Conservation (phyloP, 2,797 vertebrate species). For the Peromyscus aztecus region DNA sequence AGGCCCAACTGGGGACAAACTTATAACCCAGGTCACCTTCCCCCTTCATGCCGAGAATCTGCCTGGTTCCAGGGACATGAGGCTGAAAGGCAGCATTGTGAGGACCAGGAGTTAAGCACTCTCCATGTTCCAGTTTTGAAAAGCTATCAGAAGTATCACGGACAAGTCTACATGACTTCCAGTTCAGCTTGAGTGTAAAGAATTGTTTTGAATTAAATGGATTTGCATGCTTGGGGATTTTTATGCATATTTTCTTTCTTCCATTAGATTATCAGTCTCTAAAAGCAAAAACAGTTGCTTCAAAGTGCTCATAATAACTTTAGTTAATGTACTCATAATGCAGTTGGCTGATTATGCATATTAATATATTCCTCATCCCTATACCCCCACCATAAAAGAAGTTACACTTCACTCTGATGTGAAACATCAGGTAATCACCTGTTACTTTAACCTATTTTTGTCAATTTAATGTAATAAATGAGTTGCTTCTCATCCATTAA, state of each 20-base stretch:
- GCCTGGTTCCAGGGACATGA: rapidly evolving
- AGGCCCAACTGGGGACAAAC: neutral
- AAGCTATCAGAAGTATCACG: neutral
- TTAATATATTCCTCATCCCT: neutral
- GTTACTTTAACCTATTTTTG: conserved; percentile 69
- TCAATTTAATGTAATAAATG: conserved; percentile 64
- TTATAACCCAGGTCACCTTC: neutral
- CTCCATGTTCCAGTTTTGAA: neutral
- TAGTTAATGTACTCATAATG: neutral
- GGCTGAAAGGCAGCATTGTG: neutral
- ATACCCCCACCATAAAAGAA: neutral
- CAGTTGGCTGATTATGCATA: conserved; percentile 19
- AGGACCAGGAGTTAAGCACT: neutral
- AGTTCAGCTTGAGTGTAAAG: conserved; percentile 43
- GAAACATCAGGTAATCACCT: neutral
- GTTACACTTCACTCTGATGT: neutral
- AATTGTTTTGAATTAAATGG: conserved; percentile 6
- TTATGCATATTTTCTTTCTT: neutral
- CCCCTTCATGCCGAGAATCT: too few species aligned
- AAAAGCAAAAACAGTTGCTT: neutral
- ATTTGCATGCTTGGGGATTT: neutral
- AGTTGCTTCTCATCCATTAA: conserved; percentile 76
- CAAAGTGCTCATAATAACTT: neutral
- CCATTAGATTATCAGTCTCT: conserved; percentile 11
- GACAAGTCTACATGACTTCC: neutral